Base-by-base conservation (phyloP, 2,888 invertebrate genomes). In the Sesamia inferens region DNA sequence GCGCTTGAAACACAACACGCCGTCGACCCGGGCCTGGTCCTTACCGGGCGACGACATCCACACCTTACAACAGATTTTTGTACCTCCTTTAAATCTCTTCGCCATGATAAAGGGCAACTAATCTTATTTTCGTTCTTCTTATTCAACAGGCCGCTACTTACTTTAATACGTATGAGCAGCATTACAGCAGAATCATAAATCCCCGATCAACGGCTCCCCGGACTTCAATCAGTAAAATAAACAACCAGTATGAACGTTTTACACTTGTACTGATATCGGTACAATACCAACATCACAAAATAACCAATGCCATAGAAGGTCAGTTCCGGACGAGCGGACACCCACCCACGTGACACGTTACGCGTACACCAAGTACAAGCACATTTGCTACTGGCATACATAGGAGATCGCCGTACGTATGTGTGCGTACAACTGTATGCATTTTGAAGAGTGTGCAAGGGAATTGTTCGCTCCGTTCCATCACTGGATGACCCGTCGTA, bases 151-250 rank as follows among this genome's bases (percentile, higher is more conserved):
- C 31, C 16, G 6, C 6, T 16, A 14, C 3, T 14, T 8, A 13
- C 16, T 24, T 24, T 19, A 19, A 22, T 10, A 67, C 13, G 19
- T 51, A 1, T 42, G 8, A 14, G 6, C 6, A 42, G 14, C 7
- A 42, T 11, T 19, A 48, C 4, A 42, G 11, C 11, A 68, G 11
- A n/a, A 68, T 19, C 24, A 14, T 24, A 1, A 51, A 39, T 64
- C 31, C 44, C 47, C 5, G n/a, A 64, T 70, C 51, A 78, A 55
- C 79, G 19, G 39, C 22, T 69, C n/a, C 47, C 24, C 7, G 68
- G 68, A 71, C 44, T 16, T 13, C 54, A 74, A 78, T 82, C 79
- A 74, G 48, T 39, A 66, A 39, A 61, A 59, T 62, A 68, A 74
- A 74, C 65, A 69, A 31, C 42, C n/a, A 59, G 39, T 65, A 65